These are phyloP conservation scores for Athene cunicularia DNA, from an alignment of 2,113 vertebrate genomes.

Conservation along the genomic window DNA sequence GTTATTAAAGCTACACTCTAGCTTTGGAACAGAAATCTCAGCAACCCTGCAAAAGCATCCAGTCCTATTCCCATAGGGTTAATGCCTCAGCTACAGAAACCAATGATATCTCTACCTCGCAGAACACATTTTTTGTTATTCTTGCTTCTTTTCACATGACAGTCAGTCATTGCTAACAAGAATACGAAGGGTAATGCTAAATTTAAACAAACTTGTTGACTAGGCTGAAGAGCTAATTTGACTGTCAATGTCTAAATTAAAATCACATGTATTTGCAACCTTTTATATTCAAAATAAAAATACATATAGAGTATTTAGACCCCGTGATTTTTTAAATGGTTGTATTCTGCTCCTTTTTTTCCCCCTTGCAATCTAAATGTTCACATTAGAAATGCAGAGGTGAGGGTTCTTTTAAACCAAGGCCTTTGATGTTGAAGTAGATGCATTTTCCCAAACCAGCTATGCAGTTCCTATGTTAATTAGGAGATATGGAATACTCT, in stretches of 20 bases:
- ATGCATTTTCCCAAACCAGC: neutral
- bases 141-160: neutral
- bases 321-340: neutral
- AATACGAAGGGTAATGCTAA: neutral
- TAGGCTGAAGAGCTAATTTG: neutral
- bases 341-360: neutral
- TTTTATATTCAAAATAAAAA: neutral
- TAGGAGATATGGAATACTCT: neutral
- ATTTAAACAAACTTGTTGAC: neutral
- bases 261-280: neutral
- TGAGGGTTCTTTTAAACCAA: neutral
- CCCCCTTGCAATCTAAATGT: neutral
- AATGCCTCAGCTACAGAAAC: neutral
- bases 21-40: neutral
- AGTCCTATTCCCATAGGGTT: neutral
- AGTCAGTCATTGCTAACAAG: neutral
- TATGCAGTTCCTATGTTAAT: neutral
- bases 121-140: neutral
- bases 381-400: neutral
- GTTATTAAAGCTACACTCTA: neutral
- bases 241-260: neutral
- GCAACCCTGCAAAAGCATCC: neutral
- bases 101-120: rapidly evolving
- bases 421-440: neutral
- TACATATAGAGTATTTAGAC: neutral